Percentiles rank a stretch among this genome's conserved stretches.
Conservation (phyloP, 2,797 vertebrate genomes). For the Sebastes minor region DNA sequence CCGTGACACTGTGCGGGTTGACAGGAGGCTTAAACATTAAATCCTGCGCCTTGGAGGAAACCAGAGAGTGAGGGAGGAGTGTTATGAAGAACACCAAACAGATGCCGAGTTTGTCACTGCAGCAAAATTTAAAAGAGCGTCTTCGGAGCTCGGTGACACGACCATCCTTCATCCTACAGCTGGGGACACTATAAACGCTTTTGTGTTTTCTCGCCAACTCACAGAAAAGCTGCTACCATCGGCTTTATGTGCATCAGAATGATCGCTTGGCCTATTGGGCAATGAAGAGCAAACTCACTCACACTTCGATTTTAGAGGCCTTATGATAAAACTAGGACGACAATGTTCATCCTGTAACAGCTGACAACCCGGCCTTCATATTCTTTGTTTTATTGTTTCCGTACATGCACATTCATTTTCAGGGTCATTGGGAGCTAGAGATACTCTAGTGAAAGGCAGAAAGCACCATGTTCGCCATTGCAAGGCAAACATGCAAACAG, state of each 20-base stretch:
- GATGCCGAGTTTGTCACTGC: constrained; percentile 75
- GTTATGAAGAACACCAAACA: constrained; percentile 62
- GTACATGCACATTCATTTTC: background rate
- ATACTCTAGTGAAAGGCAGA: background rate
- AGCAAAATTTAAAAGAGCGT: constrained; percentile 64
- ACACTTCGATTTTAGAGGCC: constrained; percentile 2
- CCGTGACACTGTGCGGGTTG: constrained; percentile 10
- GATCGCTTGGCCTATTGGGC: constrained; percentile 32
- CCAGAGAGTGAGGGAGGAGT: background rate
- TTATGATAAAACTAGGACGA: constrained; percentile 1
- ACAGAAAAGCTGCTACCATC: constrained; percentile 52
- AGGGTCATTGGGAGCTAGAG: background rate
- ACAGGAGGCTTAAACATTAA: constrained; percentile 51
- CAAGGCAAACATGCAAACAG: background rate
- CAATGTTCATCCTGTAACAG: background rate
- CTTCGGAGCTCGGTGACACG: constrained; percentile 63
- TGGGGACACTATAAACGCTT: constrained; percentile 66
- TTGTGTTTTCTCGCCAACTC: constrained; percentile 58
- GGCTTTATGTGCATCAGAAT: constrained; percentile 34
- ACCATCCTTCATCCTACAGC: constrained; percentile 70
- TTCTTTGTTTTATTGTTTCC: background rate
- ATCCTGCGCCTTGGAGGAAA: constrained; percentile 37
- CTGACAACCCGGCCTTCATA: background rate
- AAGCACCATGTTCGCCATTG: background rate
- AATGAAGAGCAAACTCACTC: constrained; percentile 19